Evolutionary conservation across 2,113 vertebrate genomes (phyloP).

Genomic region (Rhadina sibilatrix): DNA sequence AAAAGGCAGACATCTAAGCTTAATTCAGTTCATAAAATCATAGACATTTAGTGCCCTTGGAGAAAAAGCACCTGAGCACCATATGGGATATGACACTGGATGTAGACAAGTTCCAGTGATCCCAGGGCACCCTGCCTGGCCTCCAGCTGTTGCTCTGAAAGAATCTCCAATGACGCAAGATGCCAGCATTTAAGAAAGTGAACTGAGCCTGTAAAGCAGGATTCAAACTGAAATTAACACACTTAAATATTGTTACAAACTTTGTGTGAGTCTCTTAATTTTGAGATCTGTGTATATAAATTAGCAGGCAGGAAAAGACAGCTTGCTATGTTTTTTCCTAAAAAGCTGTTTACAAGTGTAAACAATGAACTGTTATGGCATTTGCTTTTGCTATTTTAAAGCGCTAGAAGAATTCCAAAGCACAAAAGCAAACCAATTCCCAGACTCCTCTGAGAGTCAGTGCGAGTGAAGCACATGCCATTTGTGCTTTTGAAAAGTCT

Average conservation of each 20-base stretch:
- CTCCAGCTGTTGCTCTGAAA: not conserved
- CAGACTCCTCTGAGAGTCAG: not conserved
- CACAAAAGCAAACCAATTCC: not conserved
- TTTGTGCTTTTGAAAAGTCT: not conserved
- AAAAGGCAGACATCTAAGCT: not conserved
- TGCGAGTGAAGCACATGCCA: not conserved
- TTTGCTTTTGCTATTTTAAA: not conserved
- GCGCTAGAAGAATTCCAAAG: not conserved
- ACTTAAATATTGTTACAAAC: not conserved
- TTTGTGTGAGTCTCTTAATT: not conserved
- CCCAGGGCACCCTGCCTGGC: not conserved
- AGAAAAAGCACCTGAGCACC: not conserved
- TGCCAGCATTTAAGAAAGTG: not conserved
- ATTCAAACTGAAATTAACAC: not conserved
- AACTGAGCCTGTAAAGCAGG: not conserved
- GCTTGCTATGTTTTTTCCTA: not conserved
- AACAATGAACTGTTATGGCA: not conserved
- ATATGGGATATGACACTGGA: not conserved
- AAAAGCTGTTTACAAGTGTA: not conserved
- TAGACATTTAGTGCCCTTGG: not conserved
- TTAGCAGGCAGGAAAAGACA: not conserved
- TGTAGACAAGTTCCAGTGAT: not conserved
- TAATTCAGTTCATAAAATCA: not conserved
- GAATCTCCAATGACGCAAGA: not conserved
- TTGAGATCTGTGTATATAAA: not conserved